Conservation (phyloP, 2,797 vertebrate genomes). For the Lacerta viridis region DNA sequence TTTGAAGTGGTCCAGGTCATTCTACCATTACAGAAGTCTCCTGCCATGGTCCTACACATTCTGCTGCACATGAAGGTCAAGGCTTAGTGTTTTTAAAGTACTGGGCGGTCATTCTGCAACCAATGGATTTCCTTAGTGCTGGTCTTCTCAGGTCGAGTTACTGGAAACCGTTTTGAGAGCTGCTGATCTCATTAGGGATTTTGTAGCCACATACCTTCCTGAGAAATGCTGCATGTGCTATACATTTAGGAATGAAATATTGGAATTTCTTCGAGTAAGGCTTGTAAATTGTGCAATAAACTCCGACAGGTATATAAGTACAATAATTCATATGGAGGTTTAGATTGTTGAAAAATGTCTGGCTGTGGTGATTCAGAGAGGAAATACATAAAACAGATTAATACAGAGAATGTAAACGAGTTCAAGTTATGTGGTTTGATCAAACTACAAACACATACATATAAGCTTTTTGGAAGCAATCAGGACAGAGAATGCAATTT, state of each 20-base stretch:
- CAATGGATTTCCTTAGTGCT: background rate
- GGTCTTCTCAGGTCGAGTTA: background rate
- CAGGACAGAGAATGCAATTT: background rate
- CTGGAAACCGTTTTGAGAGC: background rate
- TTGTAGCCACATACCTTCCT: background rate
- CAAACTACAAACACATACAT: constrained; percentile 2
- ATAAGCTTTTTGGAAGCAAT: constrained; percentile 9
- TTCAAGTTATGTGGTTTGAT: background rate
- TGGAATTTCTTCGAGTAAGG: constrained; percentile 2
- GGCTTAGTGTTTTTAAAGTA: background rate
- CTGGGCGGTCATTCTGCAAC: background rate
- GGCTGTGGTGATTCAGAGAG: constrained; percentile 4
- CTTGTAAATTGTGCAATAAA: constrained; percentile 17
- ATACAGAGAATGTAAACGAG: background rate
- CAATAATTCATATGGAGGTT: constrained; percentile 28
- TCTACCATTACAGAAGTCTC: background rate
- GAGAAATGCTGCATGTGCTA: background rate
- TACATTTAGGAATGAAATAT: background rate
- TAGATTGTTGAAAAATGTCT: constrained; percentile 30
- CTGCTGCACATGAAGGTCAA: background rate
- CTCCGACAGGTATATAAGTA: constrained; percentile 15
- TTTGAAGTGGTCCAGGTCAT: background rate
- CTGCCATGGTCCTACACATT: background rate
- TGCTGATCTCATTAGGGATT: background rate
- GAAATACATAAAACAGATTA: constrained; percentile 41